These are phyloP conservation scores for Saturnia japonica DNA, from an alignment of 2,888 invertebrate genomes.

Conservation along the genomic window DNA sequence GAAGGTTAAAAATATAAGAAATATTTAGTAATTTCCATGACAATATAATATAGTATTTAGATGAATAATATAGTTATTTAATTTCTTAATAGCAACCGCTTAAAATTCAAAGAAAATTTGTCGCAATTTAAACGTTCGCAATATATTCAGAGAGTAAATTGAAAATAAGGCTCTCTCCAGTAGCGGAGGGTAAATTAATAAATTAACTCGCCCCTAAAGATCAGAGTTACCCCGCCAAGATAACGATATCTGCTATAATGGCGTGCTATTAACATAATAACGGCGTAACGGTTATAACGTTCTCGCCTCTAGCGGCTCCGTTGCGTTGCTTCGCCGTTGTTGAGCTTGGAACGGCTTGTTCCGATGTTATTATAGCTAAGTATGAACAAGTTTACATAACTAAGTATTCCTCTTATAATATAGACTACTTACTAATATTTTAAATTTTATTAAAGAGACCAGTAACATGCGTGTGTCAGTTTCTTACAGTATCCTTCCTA, in stretches of 20 bases:
- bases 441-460: no score
- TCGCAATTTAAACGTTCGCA: conserved; percentile 9
- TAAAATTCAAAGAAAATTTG: conserved; percentile 17
- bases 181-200: conserved; percentile 39
- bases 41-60: background rate
- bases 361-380: conserved; percentile 17
- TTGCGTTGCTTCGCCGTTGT: background rate
- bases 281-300: conserved; percentile 42
- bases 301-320: conserved; percentile 4
- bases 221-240: conserved; percentile 41
- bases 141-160: conserved; percentile 21
- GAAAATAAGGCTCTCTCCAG: conserved; percentile 17
- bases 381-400: conserved; percentile 16
- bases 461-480: no score
- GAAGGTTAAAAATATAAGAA: background rate
- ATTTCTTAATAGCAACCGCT: conserved; percentile 5
- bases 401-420: background rate
- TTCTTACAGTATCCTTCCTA: no score
- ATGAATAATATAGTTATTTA: conserved; percentile 3
- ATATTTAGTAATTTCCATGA: background rate
- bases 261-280: conserved; percentile 56
- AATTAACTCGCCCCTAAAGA: conserved; percentile 50
- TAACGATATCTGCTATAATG: conserved; percentile 55
- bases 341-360: conserved; percentile 3
- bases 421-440: background rate